Evolutionary conservation across 23 tunicate species (phyloP).

Genomic region (Styela plicata): DNA sequence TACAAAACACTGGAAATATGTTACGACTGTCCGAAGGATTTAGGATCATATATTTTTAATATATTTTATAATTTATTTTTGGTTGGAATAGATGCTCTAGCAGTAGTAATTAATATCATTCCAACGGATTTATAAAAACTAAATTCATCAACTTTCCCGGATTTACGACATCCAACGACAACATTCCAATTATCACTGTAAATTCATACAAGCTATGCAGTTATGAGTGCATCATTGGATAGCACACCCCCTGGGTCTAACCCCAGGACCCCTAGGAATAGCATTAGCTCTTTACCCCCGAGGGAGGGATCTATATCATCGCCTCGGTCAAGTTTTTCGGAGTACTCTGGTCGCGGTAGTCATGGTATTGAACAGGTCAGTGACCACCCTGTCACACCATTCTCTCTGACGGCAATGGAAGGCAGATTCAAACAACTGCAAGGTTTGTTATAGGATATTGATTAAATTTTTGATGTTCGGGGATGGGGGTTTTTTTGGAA

Average conservation of each 20-base stretch:
- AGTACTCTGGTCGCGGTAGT: conserved; percentile 12
- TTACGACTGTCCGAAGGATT: too few species aligned
- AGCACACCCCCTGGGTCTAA: conserved; percentile 31
- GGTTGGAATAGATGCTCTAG: neutral
- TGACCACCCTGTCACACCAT: conserved; percentile 22
- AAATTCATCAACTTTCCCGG: neutral
- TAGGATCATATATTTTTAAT: too few species aligned
- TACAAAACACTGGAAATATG: too few species aligned
- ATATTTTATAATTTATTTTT: too few species aligned
- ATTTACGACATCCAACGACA: too few species aligned
- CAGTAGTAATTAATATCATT: neutral
- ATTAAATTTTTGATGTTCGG: too few species aligned
- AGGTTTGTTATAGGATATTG: conserved; percentile 16
- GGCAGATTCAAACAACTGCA: conserved; percentile 31
- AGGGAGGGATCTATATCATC: neutral
- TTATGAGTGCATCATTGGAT: conserved; percentile 26
- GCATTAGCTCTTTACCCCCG: conserved; percentile 11
- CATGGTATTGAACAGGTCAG: conserved; percentile 18
- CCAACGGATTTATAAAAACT: neutral
- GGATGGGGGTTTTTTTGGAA: too few species aligned
- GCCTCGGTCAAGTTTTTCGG: conserved; percentile 11
- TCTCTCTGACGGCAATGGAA: conserved; percentile 23
- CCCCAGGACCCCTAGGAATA: conserved; percentile 35
- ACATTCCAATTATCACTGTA: neutral
- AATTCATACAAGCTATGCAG: conserved; percentile 1